Evolutionary conservation across 2,797 vertebrate genomes (phyloP).

Genomic region (Pelochelys cantorii): DNA sequence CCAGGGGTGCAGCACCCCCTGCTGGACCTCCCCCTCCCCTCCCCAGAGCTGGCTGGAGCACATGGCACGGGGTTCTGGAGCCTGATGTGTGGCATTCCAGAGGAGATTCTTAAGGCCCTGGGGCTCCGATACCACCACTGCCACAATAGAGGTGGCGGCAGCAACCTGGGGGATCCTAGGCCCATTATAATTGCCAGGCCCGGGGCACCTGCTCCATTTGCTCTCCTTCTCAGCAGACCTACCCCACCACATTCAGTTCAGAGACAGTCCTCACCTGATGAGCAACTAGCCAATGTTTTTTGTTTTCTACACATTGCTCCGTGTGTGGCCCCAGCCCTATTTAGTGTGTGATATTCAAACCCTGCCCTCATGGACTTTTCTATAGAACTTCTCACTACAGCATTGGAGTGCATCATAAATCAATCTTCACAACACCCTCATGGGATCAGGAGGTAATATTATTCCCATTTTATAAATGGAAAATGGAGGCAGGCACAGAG

Average conservation of each 20-base stretch:
- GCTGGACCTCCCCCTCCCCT: too few species aligned
- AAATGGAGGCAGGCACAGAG: neutral
- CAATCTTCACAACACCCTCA: neutral
- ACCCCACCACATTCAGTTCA: neutral
- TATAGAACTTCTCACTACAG: neutral
- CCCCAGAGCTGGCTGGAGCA: too few species aligned
- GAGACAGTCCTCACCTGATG: accelerated
- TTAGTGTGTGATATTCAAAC: neutral
- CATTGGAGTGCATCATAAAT: neutral
- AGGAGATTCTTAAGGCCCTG: too few species aligned
- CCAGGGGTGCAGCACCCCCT: too few species aligned
- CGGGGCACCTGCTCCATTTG: too few species aligned
- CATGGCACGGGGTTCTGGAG: too few species aligned
- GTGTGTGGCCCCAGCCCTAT: neutral
- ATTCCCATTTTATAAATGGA: neutral
- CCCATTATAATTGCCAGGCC: too few species aligned
- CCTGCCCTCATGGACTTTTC: neutral
- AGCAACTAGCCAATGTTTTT: neutral
- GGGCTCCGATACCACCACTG: too few species aligned
- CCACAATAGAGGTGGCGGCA: too few species aligned
- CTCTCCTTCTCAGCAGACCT: too few species aligned
- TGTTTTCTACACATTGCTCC: neutral
- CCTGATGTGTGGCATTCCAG: too few species aligned
- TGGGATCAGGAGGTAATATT: neutral
- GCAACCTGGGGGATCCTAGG: too few species aligned